These are phyloP conservation scores for Tachina fera DNA, from an alignment of 2,888 invertebrate species.

Conservation along the genomic window DNA sequence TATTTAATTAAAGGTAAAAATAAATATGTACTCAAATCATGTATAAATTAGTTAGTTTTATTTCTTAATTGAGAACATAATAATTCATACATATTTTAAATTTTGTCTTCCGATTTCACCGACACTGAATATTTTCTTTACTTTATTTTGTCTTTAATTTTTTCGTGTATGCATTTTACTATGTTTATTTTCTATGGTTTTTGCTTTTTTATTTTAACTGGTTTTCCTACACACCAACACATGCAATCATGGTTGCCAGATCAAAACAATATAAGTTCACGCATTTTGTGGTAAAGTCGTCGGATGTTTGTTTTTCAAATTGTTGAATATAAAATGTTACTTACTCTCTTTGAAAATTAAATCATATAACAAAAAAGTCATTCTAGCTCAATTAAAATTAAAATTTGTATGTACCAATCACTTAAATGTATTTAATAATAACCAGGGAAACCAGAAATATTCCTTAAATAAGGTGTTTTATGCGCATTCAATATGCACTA, in stretches of 20 bases:
- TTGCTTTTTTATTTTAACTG: conserved; percentile 58
- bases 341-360: not conserved
- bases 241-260: conserved; percentile 7
- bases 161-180: conserved; percentile 18
- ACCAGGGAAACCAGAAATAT: no score
- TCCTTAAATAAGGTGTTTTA: no score
- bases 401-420: no score
- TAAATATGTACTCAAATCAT: not conserved
- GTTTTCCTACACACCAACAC: conserved; percentile 7
- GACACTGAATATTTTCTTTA: conserved; percentile 37
- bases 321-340: not conserved
- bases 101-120: conserved; percentile 19
- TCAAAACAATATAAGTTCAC: conserved; percentile 23
- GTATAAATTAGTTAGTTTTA: no score
- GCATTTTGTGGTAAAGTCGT: conserved; percentile 1
- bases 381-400: no score
- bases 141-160: conserved; percentile 40
- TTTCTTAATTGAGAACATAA: not conserved
- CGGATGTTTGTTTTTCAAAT: not conserved
- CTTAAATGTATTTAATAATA: no score
- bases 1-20: conserved; percentile 29
- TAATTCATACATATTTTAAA: not conserved
- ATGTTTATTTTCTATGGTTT: conserved; percentile 41
- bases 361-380: no score
- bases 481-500: no score